Evolutionary conservation across 2,113 vertebrate genomes (phyloP).

Genomic region (Vanacampus margaritifer): DNA sequence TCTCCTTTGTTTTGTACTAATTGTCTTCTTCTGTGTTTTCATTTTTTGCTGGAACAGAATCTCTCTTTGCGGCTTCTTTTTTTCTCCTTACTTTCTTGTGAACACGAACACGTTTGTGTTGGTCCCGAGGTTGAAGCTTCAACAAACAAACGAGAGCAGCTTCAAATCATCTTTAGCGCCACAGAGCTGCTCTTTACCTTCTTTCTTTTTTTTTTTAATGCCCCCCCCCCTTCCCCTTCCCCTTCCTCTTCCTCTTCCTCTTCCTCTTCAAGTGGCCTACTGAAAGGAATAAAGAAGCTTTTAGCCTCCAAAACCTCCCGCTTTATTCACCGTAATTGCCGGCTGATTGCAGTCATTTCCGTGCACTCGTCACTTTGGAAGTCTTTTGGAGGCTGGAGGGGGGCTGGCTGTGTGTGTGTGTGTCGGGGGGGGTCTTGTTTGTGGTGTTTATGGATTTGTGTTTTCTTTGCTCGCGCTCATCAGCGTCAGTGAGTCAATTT

Average conservation of each 20-base stretch:
- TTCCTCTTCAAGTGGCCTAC: conserved; percentile 29
- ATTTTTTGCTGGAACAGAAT: background rate
- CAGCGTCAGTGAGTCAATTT: conserved; percentile 12
- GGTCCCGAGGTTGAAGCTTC: background rate
- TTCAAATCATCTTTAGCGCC: background rate
- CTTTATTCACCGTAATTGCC: conserved; percentile 53
- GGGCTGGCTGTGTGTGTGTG: background rate
- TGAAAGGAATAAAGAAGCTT: conserved; percentile 45
- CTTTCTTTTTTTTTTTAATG: conserved; percentile 4
- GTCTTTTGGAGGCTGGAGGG: conserved; percentile 5
- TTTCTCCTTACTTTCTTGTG: background rate
- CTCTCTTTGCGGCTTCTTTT: background rate
- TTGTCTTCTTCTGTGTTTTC: background rate
- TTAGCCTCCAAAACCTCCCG: conserved; percentile 41
- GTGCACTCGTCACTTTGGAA: conserved; percentile 32
- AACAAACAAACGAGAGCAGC: background rate
- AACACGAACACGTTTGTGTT: background rate
- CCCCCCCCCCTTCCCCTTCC: background rate
- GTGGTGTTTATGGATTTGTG: conserved; percentile 16
- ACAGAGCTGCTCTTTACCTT: background rate
- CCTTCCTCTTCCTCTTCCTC: background rate
- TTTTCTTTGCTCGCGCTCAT: conserved; percentile 6
- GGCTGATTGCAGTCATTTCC: conserved; percentile 58
- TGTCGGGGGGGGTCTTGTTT: background rate
- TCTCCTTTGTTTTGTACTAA: background rate